phyloP scores from a whole-genome alignment of 2,888 invertebrate species.

The Dioctria linearis region DNA sequence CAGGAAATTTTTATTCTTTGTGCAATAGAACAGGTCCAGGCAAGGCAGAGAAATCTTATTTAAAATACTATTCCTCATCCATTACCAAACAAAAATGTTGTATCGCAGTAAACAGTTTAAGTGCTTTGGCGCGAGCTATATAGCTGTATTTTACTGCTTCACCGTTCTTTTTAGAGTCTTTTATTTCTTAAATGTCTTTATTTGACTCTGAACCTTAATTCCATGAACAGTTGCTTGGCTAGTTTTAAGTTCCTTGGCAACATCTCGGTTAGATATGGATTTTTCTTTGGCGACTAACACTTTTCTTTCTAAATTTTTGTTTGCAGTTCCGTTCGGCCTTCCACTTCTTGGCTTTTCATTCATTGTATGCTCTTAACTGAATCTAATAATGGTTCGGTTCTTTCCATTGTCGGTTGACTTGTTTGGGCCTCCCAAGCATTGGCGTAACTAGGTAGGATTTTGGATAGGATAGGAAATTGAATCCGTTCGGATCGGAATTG shows the following conservation, averaged over 20 bases:
- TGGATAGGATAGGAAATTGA: too few relatives aligned
- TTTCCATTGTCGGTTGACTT: too few relatives aligned
- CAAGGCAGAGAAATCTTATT: conserved; percentile 1
- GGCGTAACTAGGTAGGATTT: too few relatives aligned
- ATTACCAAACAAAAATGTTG: neutral
- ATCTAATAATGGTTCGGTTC: too few relatives aligned
- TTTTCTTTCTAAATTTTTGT: neutral
- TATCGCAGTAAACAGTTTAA: too few relatives aligned
- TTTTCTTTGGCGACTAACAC: neutral
- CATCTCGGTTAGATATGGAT: neutral
- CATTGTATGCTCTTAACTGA: neutral
- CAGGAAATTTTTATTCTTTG: neutral
- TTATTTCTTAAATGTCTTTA: neutral
- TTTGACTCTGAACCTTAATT: neutral
- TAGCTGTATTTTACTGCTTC: neutral
- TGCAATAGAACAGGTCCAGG: neutral
- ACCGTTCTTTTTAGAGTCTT: neutral
- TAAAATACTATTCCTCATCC: conserved; percentile 27
- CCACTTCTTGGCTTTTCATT: neutral
- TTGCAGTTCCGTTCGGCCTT: neutral
- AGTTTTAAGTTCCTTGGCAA: neutral
- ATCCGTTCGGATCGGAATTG: too few relatives aligned
- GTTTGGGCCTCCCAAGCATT: too few relatives aligned
- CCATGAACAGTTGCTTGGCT: neutral
- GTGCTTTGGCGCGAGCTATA: neutral